These are phyloP conservation scores for Cotesia chilonis DNA, from an alignment of 1,140 invertebrate genomes.

Conservation along the genomic window DNA sequence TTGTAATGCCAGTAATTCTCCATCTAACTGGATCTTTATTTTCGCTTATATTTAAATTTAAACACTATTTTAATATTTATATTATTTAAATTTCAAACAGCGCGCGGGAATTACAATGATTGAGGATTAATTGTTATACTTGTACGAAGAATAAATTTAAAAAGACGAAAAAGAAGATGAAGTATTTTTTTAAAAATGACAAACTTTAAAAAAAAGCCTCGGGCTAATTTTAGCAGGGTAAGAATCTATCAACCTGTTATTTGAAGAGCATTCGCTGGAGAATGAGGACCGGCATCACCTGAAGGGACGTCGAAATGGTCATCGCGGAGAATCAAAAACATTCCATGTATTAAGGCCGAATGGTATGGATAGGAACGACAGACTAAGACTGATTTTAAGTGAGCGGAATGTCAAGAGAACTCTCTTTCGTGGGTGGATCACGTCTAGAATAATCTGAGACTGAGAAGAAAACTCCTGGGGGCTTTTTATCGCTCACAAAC, in stretches of 20 bases:
- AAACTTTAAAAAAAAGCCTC: too few relatives aligned
- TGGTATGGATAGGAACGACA: constrained; percentile 16
- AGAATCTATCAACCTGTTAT: background rate
- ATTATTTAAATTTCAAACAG: background rate
- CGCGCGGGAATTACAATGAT: too few relatives aligned
- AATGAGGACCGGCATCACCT: background rate
- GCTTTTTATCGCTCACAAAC: constrained; percentile 1
- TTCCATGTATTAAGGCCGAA: constrained; percentile 35
- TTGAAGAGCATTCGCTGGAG: background rate
- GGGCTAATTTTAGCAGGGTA: background rate
- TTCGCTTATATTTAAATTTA: background rate
- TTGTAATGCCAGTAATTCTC: constrained; percentile 48
- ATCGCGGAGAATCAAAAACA: constrained; percentile 38
- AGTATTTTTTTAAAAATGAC: too few relatives aligned
- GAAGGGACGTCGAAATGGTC: constrained; percentile 22
- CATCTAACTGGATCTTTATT: constrained; percentile 26
- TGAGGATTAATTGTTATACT: too few relatives aligned
- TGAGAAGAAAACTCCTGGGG: constrained; percentile 14
- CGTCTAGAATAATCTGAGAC: constrained; percentile 1
- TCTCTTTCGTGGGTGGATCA: constrained; percentile 39
- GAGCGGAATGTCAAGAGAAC: background rate
- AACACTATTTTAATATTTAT: background rate
- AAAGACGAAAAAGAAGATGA: too few relatives aligned
- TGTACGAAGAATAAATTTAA: too few relatives aligned
- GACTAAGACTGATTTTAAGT: background rate